Conservation (phyloP, 2,888 invertebrate species). For the Heliconius hortense region DNA sequence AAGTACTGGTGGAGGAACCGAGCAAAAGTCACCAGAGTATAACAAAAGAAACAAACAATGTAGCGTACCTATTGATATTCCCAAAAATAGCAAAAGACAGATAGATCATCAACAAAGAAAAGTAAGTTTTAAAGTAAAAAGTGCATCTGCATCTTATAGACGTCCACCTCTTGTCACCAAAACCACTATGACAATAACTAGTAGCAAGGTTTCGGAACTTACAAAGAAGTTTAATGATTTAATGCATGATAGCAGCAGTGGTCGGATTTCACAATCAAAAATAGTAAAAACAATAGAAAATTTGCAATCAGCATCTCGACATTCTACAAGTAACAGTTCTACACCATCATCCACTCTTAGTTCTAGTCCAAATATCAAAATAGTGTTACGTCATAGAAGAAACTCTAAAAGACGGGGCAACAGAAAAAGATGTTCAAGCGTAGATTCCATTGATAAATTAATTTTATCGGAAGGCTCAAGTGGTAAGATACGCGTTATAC, state of each 20-base stretch:
- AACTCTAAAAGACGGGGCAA: constrained; percentile 74
- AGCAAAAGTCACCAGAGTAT: constrained; percentile 44
- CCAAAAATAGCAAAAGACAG: constrained; percentile 59
- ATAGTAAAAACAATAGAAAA: constrained; percentile 79
- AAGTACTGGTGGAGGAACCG: constrained; percentile 74
- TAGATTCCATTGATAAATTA: constrained; percentile 74
- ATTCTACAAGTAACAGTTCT: constrained; percentile 69
- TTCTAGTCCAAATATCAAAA: constrained; percentile 77
- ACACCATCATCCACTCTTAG: constrained; percentile 74
- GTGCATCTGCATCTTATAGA: constrained; percentile 70
- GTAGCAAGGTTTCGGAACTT: constrained; percentile 85
- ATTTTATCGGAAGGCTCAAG: constrained; percentile 57
- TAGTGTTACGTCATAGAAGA: constrained; percentile 70
- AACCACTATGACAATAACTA: constrained; percentile 75
- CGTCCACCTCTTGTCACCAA: constrained; percentile 69
- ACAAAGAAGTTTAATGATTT: constrained; percentile 87
- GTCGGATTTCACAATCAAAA: constrained; percentile 79
- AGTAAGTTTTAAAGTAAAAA: constrained; percentile 84
- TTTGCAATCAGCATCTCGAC: constrained; percentile 57
- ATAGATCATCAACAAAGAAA: constrained; percentile 74
- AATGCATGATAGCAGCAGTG: constrained; percentile 68
- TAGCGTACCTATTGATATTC: constrained; percentile 48
- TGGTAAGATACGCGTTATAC: constrained; percentile 64
- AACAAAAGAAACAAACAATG: constrained; percentile 46
- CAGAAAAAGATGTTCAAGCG: constrained; percentile 77